Evolutionary conservation across 2,888 invertebrate species (phyloP), one percentile per base, ranked within the genome.

Genomic region (Cephonodes hylas): DNA sequence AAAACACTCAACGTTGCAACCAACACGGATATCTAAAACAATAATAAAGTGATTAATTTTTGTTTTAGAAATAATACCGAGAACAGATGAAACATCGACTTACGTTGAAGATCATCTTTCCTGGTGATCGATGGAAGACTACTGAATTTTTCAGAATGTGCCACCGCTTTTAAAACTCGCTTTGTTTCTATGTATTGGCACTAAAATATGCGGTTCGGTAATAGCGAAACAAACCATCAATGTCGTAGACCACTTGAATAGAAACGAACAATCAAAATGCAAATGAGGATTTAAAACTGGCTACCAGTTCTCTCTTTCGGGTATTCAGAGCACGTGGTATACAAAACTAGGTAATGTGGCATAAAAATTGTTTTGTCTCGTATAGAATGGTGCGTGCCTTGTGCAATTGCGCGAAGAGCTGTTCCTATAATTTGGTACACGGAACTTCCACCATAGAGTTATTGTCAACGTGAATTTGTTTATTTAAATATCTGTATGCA

Each of bases 221-320:
- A 91, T 83, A 90, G 88, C 88, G 89, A 91, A 88, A 91, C 91
- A 87, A 91, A 91, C 84, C 84, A 86, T 84, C 91, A 91, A 91
- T 91, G 92, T 89, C 91, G 82, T 82, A 83, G 80, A 86, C 80
- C 80, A 80, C 75, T 77, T 87, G 88, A 90, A 91, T 84, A 87
- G 88, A 69, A 76, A 76, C 71, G 66, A 84, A 91, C 90, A 92
- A 91, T 90, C 82, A 87, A 88, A 84, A 91, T 91, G 91, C 71
- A 83, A 91, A 91, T 91, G 77, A 80, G 75, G 76, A 87, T 89
- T 89, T 88, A 80, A 82, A 83, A 79, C 86, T 78, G 80, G 72
- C 79, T 81, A 73, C 73, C 72, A 68, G 73, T 81, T 83, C 75
- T 77, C 73, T 74, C 73, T 81, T 79, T 70, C 64, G n/a, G n/a